These are phyloP conservation scores for Orchestia grillus DNA, from an alignment of 1,140 invertebrate species.

Conservation along the genomic window DNA sequence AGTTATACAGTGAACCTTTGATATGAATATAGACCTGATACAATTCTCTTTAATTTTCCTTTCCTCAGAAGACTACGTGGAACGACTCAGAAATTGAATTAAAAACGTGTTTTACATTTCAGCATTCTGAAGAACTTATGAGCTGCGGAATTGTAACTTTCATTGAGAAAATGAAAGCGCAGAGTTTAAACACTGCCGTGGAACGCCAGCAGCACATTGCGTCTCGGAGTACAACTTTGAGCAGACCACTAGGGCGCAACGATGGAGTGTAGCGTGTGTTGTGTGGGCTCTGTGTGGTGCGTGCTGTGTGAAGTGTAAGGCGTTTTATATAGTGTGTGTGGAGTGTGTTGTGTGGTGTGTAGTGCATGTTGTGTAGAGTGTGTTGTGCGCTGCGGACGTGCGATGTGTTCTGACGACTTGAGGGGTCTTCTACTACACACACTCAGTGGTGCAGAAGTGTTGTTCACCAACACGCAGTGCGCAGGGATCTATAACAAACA, in stretches of 20 bases:
- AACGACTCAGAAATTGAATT: background rate
- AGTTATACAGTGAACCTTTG: constrained; percentile 43
- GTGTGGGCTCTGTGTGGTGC: no score
- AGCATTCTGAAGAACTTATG: background rate
- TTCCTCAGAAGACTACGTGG: background rate
- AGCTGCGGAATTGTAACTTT: background rate
- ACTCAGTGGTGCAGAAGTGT: background rate
- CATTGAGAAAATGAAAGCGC: background rate
- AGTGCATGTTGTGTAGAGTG: no score
- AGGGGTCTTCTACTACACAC: background rate
- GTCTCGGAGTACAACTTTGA: no score
- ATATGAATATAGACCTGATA: constrained; percentile 45
- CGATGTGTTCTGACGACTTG: no score
- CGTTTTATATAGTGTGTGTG: no score
- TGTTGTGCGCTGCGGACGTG: no score
- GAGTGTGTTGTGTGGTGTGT: no score
- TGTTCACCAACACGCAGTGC: background rate
- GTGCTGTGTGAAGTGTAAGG: no score
- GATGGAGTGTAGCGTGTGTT: no score
- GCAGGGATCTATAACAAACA: background rate
- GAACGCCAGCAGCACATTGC: no score
- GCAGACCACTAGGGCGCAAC: no score
- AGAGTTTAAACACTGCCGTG: no score
- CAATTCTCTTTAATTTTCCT: background rate
- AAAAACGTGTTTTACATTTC: background rate